Evolutionary conservation across 2,888 invertebrate genomes (phyloP).

Genomic region (Malacosoma neustria): DNA sequence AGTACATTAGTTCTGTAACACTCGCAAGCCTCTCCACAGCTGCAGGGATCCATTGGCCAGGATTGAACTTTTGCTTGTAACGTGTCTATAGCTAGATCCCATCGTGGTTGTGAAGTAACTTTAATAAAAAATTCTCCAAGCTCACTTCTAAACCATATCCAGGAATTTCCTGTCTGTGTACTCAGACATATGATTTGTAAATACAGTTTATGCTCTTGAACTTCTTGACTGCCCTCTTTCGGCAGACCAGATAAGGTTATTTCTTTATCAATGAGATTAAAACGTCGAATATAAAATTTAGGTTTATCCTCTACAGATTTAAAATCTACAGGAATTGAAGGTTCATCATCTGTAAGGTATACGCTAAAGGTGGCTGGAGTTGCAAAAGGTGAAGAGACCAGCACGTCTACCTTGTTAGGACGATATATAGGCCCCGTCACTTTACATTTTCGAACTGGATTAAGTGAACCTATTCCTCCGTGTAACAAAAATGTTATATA

Average conservation of each 20-base stretch:
- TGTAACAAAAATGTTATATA: conserved; percentile 47
- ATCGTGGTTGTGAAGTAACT: conserved; percentile 52
- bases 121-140: conserved; percentile 56
- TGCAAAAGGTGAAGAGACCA: conserved; percentile 47
- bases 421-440: conserved; percentile 54
- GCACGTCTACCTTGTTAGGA: conserved; percentile 49
- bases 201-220: conserved; percentile 43
- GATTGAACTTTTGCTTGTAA: conserved; percentile 36
- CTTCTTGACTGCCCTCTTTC: conserved; percentile 38
- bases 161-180: conserved; percentile 44
- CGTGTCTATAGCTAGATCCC: conserved; percentile 53
- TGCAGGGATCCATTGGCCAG: conserved; percentile 57
- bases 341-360: conserved; percentile 47
- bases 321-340: conserved; percentile 39
- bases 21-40: conserved; percentile 56
- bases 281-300: conserved; percentile 41
- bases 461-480: conserved; percentile 39
- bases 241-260: conserved; percentile 37
- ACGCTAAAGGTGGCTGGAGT: conserved; percentile 28
- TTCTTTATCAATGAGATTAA: conserved; percentile 50
- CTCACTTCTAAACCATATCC: conserved; percentile 59
- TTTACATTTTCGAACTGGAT: conserved; percentile 50
- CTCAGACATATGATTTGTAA: conserved; percentile 54
- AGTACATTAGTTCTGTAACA: conserved; percentile 52
- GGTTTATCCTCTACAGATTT: conserved; percentile 23